Evolutionary conservation across 2,797 vertebrate species (phyloP).

Genomic region (Cryptoprocta ferox): DNA sequence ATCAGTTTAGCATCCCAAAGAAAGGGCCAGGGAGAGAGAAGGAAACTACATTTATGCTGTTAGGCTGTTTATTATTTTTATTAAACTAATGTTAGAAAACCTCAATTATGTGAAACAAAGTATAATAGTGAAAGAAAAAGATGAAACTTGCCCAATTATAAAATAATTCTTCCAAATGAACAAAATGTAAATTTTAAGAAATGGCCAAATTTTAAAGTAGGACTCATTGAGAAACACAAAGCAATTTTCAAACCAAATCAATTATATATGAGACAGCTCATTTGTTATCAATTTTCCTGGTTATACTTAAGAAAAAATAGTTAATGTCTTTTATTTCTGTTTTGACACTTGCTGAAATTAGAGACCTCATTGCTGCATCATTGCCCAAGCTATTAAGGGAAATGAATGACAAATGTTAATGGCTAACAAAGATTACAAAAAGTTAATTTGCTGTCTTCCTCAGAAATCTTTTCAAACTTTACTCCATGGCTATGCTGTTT

Average conservation of each 20-base stretch:
- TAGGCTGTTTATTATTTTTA: constrained; percentile 62
- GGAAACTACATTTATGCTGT: constrained; percentile 43
- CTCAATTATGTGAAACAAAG: constrained; percentile 78
- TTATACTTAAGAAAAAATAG: constrained; percentile 69
- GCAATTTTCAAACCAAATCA: constrained; percentile 64
- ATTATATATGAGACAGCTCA: constrained; percentile 53
- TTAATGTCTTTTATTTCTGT: constrained; percentile 51
- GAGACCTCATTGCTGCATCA: constrained; percentile 9
- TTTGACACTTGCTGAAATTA: constrained; percentile 60
- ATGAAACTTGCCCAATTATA: constrained; percentile 65
- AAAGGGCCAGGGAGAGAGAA: constrained; percentile 26
- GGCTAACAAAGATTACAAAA: not conserved
- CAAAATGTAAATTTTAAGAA: constrained; percentile 58
- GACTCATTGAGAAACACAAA: constrained; percentile 34
- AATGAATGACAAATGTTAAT: constrained; percentile 44
- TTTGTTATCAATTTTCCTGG: constrained; percentile 44
- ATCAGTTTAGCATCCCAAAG: constrained; percentile 55
- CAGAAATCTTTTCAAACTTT: constrained; percentile 77
- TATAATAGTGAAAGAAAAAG: constrained; percentile 71
- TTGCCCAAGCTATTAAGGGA: constrained; percentile 51
- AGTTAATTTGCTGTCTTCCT: constrained; percentile 62
- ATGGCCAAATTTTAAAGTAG: constrained; percentile 67
- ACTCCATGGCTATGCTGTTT: constrained; percentile 53
- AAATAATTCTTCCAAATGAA: constrained; percentile 63
- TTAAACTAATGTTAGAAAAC: constrained; percentile 72